Evolutionary conservation across 2,888 invertebrate species (phyloP).

Genomic region (Junonia oenone): DNA sequence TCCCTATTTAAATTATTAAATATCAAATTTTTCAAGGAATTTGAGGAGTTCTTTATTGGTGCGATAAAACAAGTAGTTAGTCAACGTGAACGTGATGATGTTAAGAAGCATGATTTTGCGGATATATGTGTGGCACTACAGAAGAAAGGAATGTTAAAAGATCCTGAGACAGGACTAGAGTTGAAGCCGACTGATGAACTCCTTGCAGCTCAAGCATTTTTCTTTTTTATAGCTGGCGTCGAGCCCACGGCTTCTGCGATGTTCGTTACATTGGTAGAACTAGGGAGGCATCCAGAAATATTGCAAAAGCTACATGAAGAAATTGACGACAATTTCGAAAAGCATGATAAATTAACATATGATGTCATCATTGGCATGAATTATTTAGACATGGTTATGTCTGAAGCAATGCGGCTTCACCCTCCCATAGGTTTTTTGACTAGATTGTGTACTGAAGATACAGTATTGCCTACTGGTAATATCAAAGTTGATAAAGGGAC

Average conservation of each 20-base stretch:
- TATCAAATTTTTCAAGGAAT: conserved; percentile 43
- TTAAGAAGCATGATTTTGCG: conserved; percentile 50
- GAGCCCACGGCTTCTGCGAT: conserved; percentile 55
- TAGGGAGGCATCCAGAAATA: conserved; percentile 50
- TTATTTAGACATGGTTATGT: no score
- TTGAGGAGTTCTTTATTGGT: conserved; percentile 49
- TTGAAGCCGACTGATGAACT: conserved; percentile 52
- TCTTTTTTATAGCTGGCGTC: conserved; percentile 60
- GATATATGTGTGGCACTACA: conserved; percentile 52
- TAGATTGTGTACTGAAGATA: conserved; percentile 42
- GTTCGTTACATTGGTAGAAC: conserved; percentile 44
- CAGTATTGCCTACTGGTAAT: conserved; percentile 51
- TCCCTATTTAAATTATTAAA: conserved; percentile 34
- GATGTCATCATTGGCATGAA: conserved; percentile 44
- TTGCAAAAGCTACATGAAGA: conserved; percentile 49
- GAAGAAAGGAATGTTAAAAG: conserved; percentile 44
- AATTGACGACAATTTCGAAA: conserved; percentile 46
- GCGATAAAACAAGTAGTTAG: conserved; percentile 49
- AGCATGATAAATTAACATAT: conserved; percentile 42
- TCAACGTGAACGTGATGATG: conserved; percentile 41
- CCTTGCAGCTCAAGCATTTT: no score
- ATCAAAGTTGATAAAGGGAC: conserved; percentile 50
- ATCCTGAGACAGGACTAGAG: conserved; percentile 42
- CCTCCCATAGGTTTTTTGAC: conserved; percentile 47
- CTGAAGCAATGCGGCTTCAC: no score